Evolutionary conservation across 1,140 invertebrate genomes (phyloP).

Genomic region (Ceratosolen solmsi): DNA sequence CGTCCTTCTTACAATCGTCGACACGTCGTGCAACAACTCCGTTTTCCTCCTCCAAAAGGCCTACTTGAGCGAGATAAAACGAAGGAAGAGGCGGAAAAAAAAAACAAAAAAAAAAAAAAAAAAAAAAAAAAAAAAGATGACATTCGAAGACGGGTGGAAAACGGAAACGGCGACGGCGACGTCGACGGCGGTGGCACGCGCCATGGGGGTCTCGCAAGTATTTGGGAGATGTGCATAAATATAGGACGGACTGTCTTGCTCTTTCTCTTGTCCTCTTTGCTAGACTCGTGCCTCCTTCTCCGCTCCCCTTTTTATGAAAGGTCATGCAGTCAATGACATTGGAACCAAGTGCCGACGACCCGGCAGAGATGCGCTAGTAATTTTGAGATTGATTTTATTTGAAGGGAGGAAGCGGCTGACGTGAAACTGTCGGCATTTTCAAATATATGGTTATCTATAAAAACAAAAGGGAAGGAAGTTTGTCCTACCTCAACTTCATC

Average conservation of each 20-base stretch:
- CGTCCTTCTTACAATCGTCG: too few relatives aligned
- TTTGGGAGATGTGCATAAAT: constrained; percentile 45
- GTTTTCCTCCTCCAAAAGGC: too few relatives aligned
- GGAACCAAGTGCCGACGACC: constrained; percentile 30
- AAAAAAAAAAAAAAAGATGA: not conserved
- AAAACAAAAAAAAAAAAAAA: not conserved
- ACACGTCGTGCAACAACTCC: too few relatives aligned
- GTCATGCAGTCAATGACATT: constrained; percentile 42
- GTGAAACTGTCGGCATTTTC: too few relatives aligned
- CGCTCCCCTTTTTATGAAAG: not conserved
- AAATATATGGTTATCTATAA: too few relatives aligned
- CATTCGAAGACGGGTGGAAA: not conserved
- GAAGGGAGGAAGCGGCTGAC: not conserved
- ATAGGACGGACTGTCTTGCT: not conserved
- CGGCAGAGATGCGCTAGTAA: not conserved
- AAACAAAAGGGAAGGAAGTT: too few relatives aligned
- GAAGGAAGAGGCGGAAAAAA: not conserved
- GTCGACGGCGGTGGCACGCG: constrained; percentile 18
- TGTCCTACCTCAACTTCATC: too few relatives aligned
- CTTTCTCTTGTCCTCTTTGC: not conserved
- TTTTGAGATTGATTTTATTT: constrained; percentile 6
- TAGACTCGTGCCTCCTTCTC: not conserved
- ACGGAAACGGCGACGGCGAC: constrained; percentile 23
- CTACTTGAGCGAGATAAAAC: not conserved
- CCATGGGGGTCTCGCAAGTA: constrained; percentile 42